Conservation (phyloP, 2,113 vertebrate genomes). For the Myrmophylax atrothorax region DNA sequence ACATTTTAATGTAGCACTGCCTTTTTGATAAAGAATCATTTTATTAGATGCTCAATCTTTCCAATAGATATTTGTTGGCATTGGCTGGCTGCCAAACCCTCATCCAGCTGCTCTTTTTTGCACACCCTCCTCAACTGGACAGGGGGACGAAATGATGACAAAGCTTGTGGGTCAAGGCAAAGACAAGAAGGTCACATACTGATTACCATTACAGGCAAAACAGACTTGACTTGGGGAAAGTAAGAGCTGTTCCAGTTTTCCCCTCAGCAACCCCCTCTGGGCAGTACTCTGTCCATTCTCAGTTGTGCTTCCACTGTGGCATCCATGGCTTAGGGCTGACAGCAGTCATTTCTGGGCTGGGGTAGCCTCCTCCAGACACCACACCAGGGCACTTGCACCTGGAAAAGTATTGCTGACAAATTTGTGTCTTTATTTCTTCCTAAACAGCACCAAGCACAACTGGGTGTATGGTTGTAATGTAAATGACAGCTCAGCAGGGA, state of each 20-base stretch:
- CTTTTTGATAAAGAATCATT: background rate
- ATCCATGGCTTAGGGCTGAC: background rate
- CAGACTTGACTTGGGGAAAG: background rate
- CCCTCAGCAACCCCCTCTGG: background rate
- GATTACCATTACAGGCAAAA: background rate
- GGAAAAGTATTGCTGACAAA: background rate
- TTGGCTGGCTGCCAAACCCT: background rate
- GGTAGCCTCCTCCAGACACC: background rate
- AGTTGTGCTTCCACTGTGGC: background rate
- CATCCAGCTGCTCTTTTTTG: background rate
- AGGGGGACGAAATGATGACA: background rate
- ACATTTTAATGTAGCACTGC: background rate
- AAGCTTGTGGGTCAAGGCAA: background rate
- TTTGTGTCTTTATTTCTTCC: background rate
- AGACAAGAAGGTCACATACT: background rate
- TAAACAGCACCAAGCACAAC: background rate
- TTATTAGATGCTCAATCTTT: background rate
- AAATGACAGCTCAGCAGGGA: background rate
- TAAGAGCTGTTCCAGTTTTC: background rate
- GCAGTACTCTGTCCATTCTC: background rate
- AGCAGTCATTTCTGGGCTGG: rapidly evolving
- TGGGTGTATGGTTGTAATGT: background rate
- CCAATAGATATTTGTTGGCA: background rate
- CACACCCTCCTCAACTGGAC: background rate
- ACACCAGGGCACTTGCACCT: background rate